Evolutionary conservation across 64 coral and sea anemone species (phyloP), one percentile per base, ranked within the genome.

Genomic region (Pocillopora verrucosa): DNA sequence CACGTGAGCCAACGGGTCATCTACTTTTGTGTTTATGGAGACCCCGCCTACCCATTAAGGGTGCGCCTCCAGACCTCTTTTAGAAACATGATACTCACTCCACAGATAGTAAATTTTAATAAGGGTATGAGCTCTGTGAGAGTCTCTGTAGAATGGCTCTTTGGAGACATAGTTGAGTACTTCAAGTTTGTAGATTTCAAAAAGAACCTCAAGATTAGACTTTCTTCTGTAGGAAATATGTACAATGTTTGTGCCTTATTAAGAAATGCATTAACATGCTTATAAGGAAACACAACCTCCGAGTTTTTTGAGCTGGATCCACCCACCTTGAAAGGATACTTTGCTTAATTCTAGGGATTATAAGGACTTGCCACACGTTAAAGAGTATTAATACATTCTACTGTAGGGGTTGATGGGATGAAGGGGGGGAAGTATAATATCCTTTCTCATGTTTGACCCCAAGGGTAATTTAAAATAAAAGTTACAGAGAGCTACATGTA

Each of bases 231-330:
- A 76, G 73, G 73, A 76, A 76, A 76, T 0, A 76, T 76, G 73
- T 36, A 76, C 30, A 76, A 36, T 36, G 73, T 76, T 76, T 57
- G 76, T 11, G 45, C 76, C 38, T 56, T 57, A 78, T 56, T 59
- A 78, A 78, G 76, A 78, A 78, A 78, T 78, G 45, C 76, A 78
- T 78, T 78, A 78, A 78, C 76, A 78, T 78, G 76, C 37, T 78
- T 78, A 78, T 78, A 78, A 20, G 76, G 76, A 13, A 78, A 78
- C 38, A 78, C 76, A 58, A 78, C 51, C 38, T 58, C 73, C 34
- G 73, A 15, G 35, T 76, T 76, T 64, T 64, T 64, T 64, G 61
- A 64, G 6, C 34, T 45, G 76, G 76, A 78, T 78, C 76, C 76
- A 56, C 76, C 76, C 38, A 78, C 61, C 11, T 58, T 78, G 38